phyloP scores from a whole-genome alignment of 2,888 invertebrate genomes.

The Stenichneumon culpator region DNA sequence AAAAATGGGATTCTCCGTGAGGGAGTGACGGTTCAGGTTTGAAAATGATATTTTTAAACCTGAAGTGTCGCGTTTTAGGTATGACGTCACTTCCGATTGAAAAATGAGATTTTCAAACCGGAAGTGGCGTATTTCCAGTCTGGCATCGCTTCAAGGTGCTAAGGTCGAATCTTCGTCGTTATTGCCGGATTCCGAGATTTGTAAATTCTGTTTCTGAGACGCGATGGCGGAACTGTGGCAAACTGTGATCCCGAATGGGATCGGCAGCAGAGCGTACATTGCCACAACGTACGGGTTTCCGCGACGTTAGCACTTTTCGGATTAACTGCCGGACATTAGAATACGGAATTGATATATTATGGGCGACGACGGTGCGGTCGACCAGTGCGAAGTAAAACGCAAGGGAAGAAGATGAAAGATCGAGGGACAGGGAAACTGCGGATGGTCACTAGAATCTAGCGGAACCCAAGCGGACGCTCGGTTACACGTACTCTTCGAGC shows the following conservation, averaged over 20 bases:
- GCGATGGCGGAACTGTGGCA: slow-evolving; percentile 25
- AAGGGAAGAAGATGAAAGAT: slow-evolving; percentile 63
- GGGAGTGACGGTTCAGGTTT: no score
- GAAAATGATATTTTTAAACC: no score
- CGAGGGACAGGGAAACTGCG: slow-evolving; percentile 67
- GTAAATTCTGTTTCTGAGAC: not conserved
- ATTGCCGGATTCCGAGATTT: not conserved
- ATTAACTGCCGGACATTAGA: slow-evolving; percentile 85
- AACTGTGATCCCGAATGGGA: slow-evolving; percentile 21
- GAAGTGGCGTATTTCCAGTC: not conserved
- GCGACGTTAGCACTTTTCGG: slow-evolving; percentile 84
- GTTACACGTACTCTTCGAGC: slow-evolving; percentile 82
- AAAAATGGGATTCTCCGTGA: no score
- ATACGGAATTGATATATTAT: slow-evolving; percentile 85
- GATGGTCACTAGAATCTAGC: slow-evolving; percentile 69
- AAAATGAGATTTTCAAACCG: no score
- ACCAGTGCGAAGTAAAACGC: slow-evolving; percentile 51
- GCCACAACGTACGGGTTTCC: slow-evolving; percentile 79
- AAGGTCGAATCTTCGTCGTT: not conserved
- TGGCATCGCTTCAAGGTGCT: not conserved
- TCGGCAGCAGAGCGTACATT: slow-evolving; percentile 43
- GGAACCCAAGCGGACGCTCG: slow-evolving; percentile 75
- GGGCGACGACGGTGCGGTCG: slow-evolving; percentile 69
- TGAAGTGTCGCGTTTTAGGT: no score
- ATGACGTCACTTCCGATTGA: no score